Base-by-base conservation (phyloP, 2,888 invertebrate species). In the Habroteleia sp. region DNA sequence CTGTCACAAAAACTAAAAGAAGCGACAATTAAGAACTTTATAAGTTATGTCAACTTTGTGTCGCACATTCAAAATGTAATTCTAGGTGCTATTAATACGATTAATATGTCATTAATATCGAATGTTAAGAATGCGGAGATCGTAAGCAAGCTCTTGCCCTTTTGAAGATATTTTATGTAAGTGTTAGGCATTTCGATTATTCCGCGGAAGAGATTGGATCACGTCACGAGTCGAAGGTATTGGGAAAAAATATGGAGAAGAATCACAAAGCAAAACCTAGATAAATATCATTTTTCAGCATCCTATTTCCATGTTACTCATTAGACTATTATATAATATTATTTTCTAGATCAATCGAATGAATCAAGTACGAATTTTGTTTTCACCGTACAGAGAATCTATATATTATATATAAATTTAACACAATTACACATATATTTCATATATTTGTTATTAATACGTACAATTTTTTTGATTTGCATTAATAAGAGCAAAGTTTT, bases 71-170 rank as follows among this genome's bases (percentile, higher is more conserved):
- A 41, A 31, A 50, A 29, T 13, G 8, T 41, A 35, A 23, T 31
- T 50, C n/a, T 44, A 44, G 33, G 29, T 46, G 46, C 46, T 58
- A 33, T 16, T 56, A 48, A 39, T 52, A 37, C 44, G 29, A 65
- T 14, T 46, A 37, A 20, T 46, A 66, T n/a, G 39, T 42, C 52
- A 41, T 48, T 42, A 52, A 65, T 69, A 71, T 52, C 72, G 48
- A 68, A 74, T 69, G 71, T 77, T 50, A 62, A 60, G 37, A 58
- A 31, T 50, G 52, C 37, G 42, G 56, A 48, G 48, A 75, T 56
- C 8, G 39, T 39, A 48, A 68, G 52, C 60, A 75, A 60, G 69
- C 65, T 72, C 73, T 74, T 72, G 76, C 71, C 65, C 72, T 75
- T 60, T 74, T 33, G 44, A 73, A 46, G 50, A 48, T 62, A 65